These are phyloP conservation scores for Agrotis exclamationis DNA, from an alignment of 2,888 invertebrate species.

Conservation along the genomic window DNA sequence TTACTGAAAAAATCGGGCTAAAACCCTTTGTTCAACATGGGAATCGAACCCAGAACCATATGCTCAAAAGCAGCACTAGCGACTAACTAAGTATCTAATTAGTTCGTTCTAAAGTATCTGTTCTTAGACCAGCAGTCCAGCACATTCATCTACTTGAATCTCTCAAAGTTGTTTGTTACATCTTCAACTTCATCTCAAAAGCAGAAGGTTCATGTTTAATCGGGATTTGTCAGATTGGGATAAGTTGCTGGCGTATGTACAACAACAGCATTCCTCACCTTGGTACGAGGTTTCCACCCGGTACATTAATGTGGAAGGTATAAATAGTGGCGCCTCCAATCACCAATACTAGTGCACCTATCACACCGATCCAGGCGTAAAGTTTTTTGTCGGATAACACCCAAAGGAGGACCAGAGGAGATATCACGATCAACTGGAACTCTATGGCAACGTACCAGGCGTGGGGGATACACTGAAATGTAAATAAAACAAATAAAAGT, in stretches of 20 bases:
- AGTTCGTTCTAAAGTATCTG: no score
- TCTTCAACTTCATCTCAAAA: no score
- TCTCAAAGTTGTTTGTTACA: no score
- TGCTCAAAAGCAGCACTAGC: no score
- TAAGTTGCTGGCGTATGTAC: no score
- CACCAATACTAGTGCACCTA: slow-evolving; percentile 3
- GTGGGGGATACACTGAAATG: slow-evolving; percentile 7
- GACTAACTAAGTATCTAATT: no score
- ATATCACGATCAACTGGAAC: slow-evolving; percentile 3
- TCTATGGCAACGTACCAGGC: slow-evolving; percentile 18
- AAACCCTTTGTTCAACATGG: no score
- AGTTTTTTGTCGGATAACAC: neutral
- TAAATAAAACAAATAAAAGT: neutral
- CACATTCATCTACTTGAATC: no score
- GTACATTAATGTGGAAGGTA: slow-evolving; percentile 13
- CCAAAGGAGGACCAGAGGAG: slow-evolving; percentile 1
- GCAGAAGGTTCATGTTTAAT: no score
- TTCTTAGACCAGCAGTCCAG: no score
- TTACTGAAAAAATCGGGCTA: no score
- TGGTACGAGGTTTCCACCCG: slow-evolving; percentile 4
- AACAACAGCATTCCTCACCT: slow-evolving; percentile 1
- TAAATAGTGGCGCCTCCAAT: slow-evolving; percentile 1
- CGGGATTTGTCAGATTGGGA: no score
- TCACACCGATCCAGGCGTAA: slow-evolving; percentile 5
- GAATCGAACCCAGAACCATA: neutral